Percentiles rank a stretch among this genome's conserved stretches.
Evolutionary conservation across 2,888 invertebrate species (phyloP).

Genomic region (Lepidochrysops patricia): DNA sequence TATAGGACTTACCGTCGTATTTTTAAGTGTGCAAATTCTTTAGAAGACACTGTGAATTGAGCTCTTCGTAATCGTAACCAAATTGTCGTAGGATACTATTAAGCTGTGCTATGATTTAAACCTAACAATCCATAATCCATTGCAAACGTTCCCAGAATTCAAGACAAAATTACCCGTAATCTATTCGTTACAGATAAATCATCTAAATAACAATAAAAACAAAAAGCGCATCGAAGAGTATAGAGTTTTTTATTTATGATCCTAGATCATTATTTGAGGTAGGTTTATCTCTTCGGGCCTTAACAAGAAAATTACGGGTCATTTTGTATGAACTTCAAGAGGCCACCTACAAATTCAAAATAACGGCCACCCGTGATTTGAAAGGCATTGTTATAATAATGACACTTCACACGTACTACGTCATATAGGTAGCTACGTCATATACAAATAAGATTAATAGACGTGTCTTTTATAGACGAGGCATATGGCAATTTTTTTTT

Average conservation of each 20-base stretch:
- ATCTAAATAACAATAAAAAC: neutral
- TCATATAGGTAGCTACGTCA: slow-evolving; percentile 27
- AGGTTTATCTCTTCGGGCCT: slow-evolving; percentile 44
- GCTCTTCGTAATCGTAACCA: neutral
- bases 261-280: slow-evolving; percentile 56
- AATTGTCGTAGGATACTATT: neutral
- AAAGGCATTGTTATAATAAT: slow-evolving; percentile 23
- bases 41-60: neutral
- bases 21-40: no score
- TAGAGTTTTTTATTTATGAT: slow-evolving; percentile 43
- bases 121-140: neutral
- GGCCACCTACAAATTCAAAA: slow-evolving; percentile 66
- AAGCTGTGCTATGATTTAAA: neutral
- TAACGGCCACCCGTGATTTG: slow-evolving; percentile 54
- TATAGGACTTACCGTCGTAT: no score
- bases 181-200: slow-evolving; percentile 9
- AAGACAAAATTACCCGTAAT: neutral
- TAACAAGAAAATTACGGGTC: slow-evolving; percentile 68
- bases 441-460: neutral
- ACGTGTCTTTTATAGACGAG: neutral
- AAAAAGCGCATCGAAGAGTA: neutral
- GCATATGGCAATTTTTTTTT: no score
- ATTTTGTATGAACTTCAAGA: slow-evolving; percentile 51
- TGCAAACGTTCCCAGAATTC: slow-evolving; percentile 10
- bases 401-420: slow-evolving; percentile 25